Evolutionary conservation across 2,113 vertebrate species (phyloP).

Genomic region (Brachyistius frenatus): DNA sequence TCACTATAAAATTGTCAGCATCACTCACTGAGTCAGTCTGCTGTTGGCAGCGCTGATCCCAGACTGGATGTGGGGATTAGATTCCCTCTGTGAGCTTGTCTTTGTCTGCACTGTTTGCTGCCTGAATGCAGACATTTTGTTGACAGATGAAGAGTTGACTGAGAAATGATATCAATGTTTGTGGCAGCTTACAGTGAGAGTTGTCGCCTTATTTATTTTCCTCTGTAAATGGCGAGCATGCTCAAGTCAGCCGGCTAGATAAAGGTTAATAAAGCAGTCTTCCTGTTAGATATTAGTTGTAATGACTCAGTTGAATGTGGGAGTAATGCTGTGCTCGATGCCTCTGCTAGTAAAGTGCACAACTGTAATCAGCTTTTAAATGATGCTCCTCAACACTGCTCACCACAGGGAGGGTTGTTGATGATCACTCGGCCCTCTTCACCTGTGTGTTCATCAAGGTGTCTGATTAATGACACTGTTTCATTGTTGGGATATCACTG

Average conservation of each 20-base stretch:
- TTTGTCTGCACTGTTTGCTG: background rate
- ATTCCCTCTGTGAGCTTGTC: conserved; percentile 12
- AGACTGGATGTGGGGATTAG: conserved; percentile 20
- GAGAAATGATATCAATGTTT: conserved; percentile 11
- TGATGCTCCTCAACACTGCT: conserved; percentile 22
- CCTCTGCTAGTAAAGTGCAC: background rate
- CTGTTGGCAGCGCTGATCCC: conserved; percentile 4
- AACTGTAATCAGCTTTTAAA: conserved; percentile 28
- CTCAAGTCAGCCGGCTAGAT: conserved; percentile 9
- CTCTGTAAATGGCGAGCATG: background rate
- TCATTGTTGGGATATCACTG: conserved; percentile 3
- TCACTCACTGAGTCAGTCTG: conserved; percentile 12
- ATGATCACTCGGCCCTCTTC: background rate
- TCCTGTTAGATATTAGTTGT: background rate
- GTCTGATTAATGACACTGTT: conserved; percentile 19
- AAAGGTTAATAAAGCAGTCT: conserved; percentile 22
- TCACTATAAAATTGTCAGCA: background rate
- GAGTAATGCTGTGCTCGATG: background rate
- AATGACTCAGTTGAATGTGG: conserved; percentile 20
- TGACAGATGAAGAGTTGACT: background rate
- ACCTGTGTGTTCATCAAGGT: conserved; percentile 11
- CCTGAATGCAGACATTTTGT: conserved; percentile 7
- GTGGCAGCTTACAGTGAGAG: background rate
- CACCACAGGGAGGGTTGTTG: background rate
- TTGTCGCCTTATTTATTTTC: conserved; percentile 9